These are phyloP conservation scores for Hypothenemus hampei DNA, from an alignment of 1,140 invertebrate species.

Conservation along the genomic window DNA sequence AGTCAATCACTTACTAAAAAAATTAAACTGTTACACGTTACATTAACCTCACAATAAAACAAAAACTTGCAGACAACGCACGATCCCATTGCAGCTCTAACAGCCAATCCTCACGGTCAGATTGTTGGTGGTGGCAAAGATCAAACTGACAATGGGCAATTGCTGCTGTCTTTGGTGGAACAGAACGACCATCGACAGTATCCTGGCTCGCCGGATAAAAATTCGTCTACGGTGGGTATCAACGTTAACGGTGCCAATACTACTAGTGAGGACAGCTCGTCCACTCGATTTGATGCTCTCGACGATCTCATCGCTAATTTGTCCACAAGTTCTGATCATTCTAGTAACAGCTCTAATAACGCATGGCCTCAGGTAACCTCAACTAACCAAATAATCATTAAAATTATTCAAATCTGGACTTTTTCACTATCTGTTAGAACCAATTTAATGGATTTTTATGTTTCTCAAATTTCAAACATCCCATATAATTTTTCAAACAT, in stretches of 20 bases:
- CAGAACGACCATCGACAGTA: slow-evolving; percentile 36
- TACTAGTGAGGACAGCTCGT: slow-evolving; percentile 23
- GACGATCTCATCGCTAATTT: slow-evolving; percentile 44
- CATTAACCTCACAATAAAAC: not conserved
- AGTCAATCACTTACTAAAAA: too few relatives aligned
- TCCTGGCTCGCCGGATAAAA: slow-evolving; percentile 4
- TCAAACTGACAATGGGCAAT: slow-evolving; percentile 43
- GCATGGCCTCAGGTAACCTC: slow-evolving; percentile 48
- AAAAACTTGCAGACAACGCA: slow-evolving; percentile 37
- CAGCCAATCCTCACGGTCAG: slow-evolving; percentile 41
- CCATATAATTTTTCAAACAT: too few relatives aligned
- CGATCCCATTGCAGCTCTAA: slow-evolving; percentile 34
- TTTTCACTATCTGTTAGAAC: slow-evolving; percentile 2
- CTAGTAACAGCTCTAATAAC: slow-evolving; percentile 42
- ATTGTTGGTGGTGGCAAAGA: slow-evolving; percentile 37
- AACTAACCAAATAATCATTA: slow-evolving; percentile 31
- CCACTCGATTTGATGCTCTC: slow-evolving; percentile 40
- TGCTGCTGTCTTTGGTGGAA: slow-evolving; percentile 48
- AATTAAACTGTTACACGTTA: too few relatives aligned
- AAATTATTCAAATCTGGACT: too few relatives aligned
- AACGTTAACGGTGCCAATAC: too few relatives aligned
- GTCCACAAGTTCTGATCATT: slow-evolving; percentile 42
- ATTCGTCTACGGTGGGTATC: slow-evolving; percentile 45
- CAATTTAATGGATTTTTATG: too few relatives aligned
- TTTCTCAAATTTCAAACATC: too few relatives aligned